Evolutionary conservation across 2,113 vertebrate species (phyloP).

Genomic region (Genyomyrus donnyi): DNA sequence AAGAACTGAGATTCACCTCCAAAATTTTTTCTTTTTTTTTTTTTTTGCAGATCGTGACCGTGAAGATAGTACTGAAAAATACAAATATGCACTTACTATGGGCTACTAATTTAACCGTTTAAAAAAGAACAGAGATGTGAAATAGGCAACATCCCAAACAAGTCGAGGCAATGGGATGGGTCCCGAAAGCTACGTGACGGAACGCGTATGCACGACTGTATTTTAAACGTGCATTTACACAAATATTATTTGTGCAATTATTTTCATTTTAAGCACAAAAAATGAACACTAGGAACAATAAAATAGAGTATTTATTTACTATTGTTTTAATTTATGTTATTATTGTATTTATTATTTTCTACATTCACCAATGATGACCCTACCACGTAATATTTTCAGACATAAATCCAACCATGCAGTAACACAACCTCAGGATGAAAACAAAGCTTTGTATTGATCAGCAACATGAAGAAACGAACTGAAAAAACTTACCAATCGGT

Average conservation of each 20-base stretch:
- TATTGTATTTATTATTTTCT: conserved; percentile 1
- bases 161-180: too few species aligned
- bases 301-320: background rate
- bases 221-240: conserved; percentile 4
- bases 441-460: background rate
- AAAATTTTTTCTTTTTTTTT: background rate
- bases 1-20: background rate
- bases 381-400: background rate
- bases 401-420: background rate
- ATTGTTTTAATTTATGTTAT: background rate
- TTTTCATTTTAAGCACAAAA: conserved; percentile 2
- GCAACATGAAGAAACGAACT: background rate
- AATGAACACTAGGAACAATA: background rate
- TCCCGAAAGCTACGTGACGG: background rate
- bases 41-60: background rate
- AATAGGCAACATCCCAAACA: background rate
- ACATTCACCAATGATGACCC: background rate
- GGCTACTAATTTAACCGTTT: background rate
- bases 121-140: background rate
- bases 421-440: background rate
- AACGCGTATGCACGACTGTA: background rate
- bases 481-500: background rate
- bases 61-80: background rate
- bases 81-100: background rate
- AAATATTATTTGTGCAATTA: conserved; percentile 18